Conservation (phyloP, 2,888 invertebrate genomes). For the Polydrusus cervinus region DNA sequence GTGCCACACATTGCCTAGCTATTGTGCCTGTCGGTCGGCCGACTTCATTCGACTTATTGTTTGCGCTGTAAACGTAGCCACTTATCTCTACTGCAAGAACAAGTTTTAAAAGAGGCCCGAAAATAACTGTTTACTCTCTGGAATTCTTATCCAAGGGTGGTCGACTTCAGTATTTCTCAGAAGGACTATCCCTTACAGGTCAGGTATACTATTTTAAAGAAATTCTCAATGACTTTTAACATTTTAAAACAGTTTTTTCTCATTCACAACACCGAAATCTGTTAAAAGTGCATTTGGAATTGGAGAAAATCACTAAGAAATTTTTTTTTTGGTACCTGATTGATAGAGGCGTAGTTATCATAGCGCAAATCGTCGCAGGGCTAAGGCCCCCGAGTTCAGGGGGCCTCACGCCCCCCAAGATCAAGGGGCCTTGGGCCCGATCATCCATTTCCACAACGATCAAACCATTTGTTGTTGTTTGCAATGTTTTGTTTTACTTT, state of each 20-base stretch:
- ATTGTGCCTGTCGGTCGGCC: background rate
- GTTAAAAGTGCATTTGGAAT: background rate
- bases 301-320: conserved; percentile 4
- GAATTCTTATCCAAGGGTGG: conserved; percentile 49
- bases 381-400: too few species aligned
- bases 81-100: conserved; percentile 33
- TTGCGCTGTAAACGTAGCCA: conserved; percentile 25
- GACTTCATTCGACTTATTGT: background rate
- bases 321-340: too few species aligned
- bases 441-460: too few species aligned
- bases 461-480: too few species aligned
- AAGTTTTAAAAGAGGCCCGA: conserved; percentile 42
- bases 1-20: background rate
- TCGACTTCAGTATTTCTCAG: conserved; percentile 50
- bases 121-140: conserved; percentile 52
- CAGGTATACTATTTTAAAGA: conserved; percentile 48
- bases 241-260: conserved; percentile 16
- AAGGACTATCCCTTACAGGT: conserved; percentile 53
- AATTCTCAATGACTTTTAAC: conserved; percentile 49
- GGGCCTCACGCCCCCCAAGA: too few species aligned
- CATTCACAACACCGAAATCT: conserved; percentile 14
- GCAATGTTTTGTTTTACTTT: too few species aligned
- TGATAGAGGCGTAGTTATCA: too few species aligned
- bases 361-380: too few species aligned
- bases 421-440: too few species aligned